A percentile compares a stretch with the other conserved stretches of the same genome.
Conservation (phyloP, 2,888 invertebrate genomes). For the Xanthia togata region DNA sequence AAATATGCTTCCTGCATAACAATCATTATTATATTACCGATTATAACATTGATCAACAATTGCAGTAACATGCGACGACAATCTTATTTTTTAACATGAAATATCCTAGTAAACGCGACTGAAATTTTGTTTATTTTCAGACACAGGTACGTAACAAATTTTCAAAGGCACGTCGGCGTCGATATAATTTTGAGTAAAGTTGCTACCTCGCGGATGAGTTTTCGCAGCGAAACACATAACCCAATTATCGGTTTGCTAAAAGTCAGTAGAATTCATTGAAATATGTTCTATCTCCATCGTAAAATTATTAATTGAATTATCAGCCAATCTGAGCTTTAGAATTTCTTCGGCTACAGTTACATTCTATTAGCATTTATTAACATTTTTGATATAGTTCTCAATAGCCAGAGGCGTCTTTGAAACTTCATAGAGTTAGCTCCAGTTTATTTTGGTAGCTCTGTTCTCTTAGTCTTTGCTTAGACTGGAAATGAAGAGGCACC, state of each 20-base stretch:
- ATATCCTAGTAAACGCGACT: not conserved
- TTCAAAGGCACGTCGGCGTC: conserved; percentile 30
- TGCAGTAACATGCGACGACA: not conserved
- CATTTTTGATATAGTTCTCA: conserved; percentile 47
- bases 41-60: not conserved
- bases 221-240: conserved; percentile 52
- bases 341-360: conserved; percentile 56
- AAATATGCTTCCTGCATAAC: not conserved
- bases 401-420: conserved; percentile 4
- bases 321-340: conserved; percentile 67
- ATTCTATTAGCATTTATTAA: conserved; percentile 62
- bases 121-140: conserved; percentile 26
- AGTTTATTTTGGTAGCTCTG: conserved; percentile 6
- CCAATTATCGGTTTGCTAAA: conserved; percentile 64
- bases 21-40: not conserved
- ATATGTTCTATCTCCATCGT: conserved; percentile 28
- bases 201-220: conserved; percentile 20
- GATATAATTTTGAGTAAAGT: conserved; percentile 35
- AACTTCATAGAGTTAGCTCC: conserved; percentile 22
- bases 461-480: not conserved
- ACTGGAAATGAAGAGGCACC: not conserved
- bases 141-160: conserved; percentile 4
- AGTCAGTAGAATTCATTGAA: conserved; percentile 57
- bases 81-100: not conserved
- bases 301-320: conserved; percentile 69